Percentiles rank a stretch among this genome's conserved stretches.
phyloP scores from a whole-genome alignment of 2,888 invertebrate species.

The Erynnis tages region DNA sequence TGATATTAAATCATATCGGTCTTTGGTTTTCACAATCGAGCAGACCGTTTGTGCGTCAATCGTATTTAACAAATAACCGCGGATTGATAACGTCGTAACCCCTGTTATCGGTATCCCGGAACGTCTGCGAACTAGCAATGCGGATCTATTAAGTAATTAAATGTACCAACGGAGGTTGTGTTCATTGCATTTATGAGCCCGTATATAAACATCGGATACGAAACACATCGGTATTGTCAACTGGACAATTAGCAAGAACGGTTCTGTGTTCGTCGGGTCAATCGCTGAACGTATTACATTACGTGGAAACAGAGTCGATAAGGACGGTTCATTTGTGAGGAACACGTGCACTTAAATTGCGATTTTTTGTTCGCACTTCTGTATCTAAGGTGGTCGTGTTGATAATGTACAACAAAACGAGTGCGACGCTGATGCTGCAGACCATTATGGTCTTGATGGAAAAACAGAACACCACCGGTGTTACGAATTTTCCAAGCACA shows the following conservation, averaged over 20 bases:
- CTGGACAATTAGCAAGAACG: slow-evolving; percentile 25
- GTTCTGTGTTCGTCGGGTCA: slow-evolving; percentile 31
- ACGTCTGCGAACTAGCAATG: slow-evolving; percentile 68
- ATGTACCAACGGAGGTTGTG: slow-evolving; percentile 41
- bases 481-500: slow-evolving; percentile 58
- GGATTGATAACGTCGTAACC: slow-evolving; percentile 71
- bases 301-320: slow-evolving; percentile 36
- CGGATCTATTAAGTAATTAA: slow-evolving; percentile 60
- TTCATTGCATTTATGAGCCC: slow-evolving; percentile 52
- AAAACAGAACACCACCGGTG: slow-evolving; percentile 69
- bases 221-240: slow-evolving; percentile 49
- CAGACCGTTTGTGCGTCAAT: slow-evolving; percentile 77
- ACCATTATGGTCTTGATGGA: slow-evolving; percentile 77
- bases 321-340: slow-evolving; percentile 31
- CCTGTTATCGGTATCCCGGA: slow-evolving; percentile 77
- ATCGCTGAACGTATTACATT: slow-evolving; percentile 45
- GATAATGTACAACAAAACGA: slow-evolving; percentile 70
- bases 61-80: slow-evolving; percentile 69
- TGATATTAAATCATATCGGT: background rate
- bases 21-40: slow-evolving; percentile 44
- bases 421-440: slow-evolving; percentile 75
- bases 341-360: slow-evolving; percentile 37
- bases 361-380: slow-evolving; percentile 26
- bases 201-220: slow-evolving; percentile 60
- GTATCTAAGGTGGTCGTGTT: slow-evolving; percentile 23